Base-by-base conservation (phyloP, 2,113 vertebrate genomes). In the Microcebus ravelobensis region DNA sequence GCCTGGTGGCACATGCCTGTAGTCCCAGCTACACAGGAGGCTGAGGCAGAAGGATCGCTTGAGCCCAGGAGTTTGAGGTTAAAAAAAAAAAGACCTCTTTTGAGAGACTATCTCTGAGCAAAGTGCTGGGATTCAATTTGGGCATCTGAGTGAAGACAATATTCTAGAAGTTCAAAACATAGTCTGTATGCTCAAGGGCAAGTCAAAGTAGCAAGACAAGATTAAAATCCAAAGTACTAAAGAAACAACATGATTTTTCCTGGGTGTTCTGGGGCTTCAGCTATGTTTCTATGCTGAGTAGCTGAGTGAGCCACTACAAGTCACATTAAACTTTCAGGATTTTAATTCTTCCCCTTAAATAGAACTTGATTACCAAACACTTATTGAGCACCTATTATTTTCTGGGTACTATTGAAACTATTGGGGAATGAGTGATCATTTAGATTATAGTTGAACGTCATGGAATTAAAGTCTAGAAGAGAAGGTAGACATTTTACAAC, bases 211-310 rank as follows among this genome's bases (percentile, higher is more conserved):
- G 17, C 31, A 74, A 85, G 48, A 13, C 45, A 65, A 88, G 65
- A 57, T 57, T 50, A 67, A 91, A 90, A 83, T 61, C 2, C 17
- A 84, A 87, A 87, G 17, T 74, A 63, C 67, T 65, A 93, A 91
- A 95, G 52, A 87, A 93, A 52, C 18, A 45, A 76, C 36, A 45
- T 71, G 23, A 86, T 45, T 91, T 87, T 95, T 76, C n/a, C 45
- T 91, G 29, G 50, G 31, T 70, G 29, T 59, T 50, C 23, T 29
- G 9, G 25, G 73, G 18, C 45, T 89, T 97, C 14, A 65, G 31
- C 31, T 87, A 73, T 20, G 11, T 94, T 91, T 84, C 27, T 21
- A 27, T 86, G 52, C 7, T 92, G 23, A 82, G 34, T 61, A 87
- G 48, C 42, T 85, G 31, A 85, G 14, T 85, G 29, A 84, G 23